A percentile compares a stretch with the other conserved stretches of the same genome.
Conservation (phyloP, 2,888 invertebrate species). For the Microctonus aethiopoides region DNA sequence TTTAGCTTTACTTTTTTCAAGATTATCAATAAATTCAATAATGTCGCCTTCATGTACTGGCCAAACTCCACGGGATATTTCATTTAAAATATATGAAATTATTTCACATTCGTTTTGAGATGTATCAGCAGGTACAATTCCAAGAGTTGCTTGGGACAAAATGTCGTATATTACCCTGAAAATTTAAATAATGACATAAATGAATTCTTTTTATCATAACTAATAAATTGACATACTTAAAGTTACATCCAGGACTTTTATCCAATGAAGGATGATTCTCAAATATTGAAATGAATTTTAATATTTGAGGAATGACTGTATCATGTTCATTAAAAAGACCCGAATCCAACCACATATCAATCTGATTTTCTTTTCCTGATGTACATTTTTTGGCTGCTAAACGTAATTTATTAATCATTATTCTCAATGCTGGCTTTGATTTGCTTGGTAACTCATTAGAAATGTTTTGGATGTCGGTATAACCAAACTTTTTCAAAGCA, state of each 20-base stretch:
- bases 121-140: slow-evolving; percentile 41
- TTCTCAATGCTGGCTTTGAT: slow-evolving; percentile 44
- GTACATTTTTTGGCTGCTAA: slow-evolving; percentile 41
- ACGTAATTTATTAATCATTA: slow-evolving; percentile 52
- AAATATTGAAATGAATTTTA: slow-evolving; percentile 55
- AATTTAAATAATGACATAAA: slow-evolving; percentile 22
- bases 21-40: slow-evolving; percentile 25
- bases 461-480: slow-evolving; percentile 48
- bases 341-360: slow-evolving; percentile 52
- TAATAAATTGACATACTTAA: slow-evolving; percentile 42
- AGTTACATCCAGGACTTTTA: slow-evolving; percentile 49
- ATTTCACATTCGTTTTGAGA: slow-evolving; percentile 40
- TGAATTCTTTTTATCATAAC: not conserved
- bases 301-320: slow-evolving; percentile 50
- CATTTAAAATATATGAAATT: slow-evolving; percentile 44
- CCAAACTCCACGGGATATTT: slow-evolving; percentile 46
- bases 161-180: slow-evolving; percentile 56
- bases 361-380: slow-evolving; percentile 32
- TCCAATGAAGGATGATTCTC: slow-evolving; percentile 54
- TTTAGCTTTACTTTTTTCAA: slow-evolving; percentile 2
- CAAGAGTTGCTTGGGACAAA: slow-evolving; percentile 50
- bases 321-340: slow-evolving; percentile 47
- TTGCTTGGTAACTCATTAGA: slow-evolving; percentile 47
- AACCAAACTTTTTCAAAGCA: slow-evolving; percentile 53
- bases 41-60: slow-evolving; percentile 36